phyloP scores from a whole-genome alignment of 2,113 vertebrate species.

The Carollia perspicillata region DNA sequence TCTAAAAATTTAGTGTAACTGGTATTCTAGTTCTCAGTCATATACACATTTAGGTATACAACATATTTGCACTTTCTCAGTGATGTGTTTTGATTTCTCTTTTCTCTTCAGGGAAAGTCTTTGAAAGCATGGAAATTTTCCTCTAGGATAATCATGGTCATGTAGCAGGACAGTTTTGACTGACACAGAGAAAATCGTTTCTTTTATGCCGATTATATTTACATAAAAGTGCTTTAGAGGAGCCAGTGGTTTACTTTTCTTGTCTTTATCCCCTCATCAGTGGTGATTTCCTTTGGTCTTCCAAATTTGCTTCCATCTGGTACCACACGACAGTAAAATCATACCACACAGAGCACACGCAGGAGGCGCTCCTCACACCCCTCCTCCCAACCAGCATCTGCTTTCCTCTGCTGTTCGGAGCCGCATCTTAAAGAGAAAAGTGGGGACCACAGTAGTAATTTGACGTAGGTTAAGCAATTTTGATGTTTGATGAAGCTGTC shows the following conservation, averaged over 20 bases:
- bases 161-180: background rate
- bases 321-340: background rate
- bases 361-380: background rate
- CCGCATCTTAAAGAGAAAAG: background rate
- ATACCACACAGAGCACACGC: background rate
- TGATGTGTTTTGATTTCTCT: background rate
- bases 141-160: background rate
- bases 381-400: background rate
- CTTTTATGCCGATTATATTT: background rate
- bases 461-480: background rate
- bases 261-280: background rate
- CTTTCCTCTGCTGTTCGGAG: background rate
- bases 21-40: background rate
- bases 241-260: background rate
- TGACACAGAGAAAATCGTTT: background rate
- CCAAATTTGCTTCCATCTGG: background rate
- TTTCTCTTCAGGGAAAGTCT: background rate
- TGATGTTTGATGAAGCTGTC: constrained; percentile 21
- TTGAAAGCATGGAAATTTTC: background rate
- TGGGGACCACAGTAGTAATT: background rate
- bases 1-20: background rate
- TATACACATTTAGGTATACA: background rate
- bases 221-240: background rate
- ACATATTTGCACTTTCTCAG: background rate
- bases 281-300: background rate